These are phyloP conservation scores for Trilocha varians DNA, from an alignment of 2,888 invertebrate genomes.

Conservation along the genomic window DNA sequence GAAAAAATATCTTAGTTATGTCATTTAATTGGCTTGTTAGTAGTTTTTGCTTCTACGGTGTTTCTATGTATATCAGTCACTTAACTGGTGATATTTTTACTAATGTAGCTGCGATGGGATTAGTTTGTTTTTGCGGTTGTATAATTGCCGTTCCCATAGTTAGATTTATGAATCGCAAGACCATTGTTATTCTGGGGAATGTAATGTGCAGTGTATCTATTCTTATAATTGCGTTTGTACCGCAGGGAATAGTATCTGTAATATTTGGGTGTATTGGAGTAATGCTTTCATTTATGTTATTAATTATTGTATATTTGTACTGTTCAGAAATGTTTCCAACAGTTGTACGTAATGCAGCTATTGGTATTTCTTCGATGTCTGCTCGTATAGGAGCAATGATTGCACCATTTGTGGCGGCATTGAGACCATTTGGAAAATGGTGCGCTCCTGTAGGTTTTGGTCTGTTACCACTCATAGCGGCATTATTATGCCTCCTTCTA, in stretches of 20 bases:
- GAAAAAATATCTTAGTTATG: slow-evolving; percentile 79
- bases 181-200: slow-evolving; percentile 74
- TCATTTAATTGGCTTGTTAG: slow-evolving; percentile 84
- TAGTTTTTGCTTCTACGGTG: slow-evolving; percentile 82
- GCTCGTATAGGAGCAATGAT: slow-evolving; percentile 88
- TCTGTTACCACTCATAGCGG: slow-evolving; percentile 76
- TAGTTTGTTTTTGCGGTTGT: slow-evolving; percentile 72
- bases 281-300: slow-evolving; percentile 83
- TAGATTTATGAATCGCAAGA: slow-evolving; percentile 76
- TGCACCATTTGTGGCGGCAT: slow-evolving; percentile 83
- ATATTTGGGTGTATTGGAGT: slow-evolving; percentile 80
- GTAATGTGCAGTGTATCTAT: slow-evolving; percentile 72
- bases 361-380: slow-evolving; percentile 88
- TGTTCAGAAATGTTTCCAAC: slow-evolving; percentile 91
- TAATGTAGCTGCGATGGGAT: slow-evolving; percentile 83
- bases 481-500: slow-evolving; percentile 75
- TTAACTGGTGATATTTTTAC: slow-evolving; percentile 84
- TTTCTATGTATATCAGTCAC: slow-evolving; percentile 84
- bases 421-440: slow-evolving; percentile 71
- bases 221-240: slow-evolving; percentile 74
- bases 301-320: slow-evolving; percentile 86
- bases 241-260: slow-evolving; percentile 55
- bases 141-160: slow-evolving; percentile 74
- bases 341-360: slow-evolving; percentile 86
- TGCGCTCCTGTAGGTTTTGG: slow-evolving; percentile 83